Percentiles rank a stretch among this genome's conserved stretches.
Conservation (phyloP, 2,797 vertebrate species). For the Syngnathus rostellatus region DNA sequence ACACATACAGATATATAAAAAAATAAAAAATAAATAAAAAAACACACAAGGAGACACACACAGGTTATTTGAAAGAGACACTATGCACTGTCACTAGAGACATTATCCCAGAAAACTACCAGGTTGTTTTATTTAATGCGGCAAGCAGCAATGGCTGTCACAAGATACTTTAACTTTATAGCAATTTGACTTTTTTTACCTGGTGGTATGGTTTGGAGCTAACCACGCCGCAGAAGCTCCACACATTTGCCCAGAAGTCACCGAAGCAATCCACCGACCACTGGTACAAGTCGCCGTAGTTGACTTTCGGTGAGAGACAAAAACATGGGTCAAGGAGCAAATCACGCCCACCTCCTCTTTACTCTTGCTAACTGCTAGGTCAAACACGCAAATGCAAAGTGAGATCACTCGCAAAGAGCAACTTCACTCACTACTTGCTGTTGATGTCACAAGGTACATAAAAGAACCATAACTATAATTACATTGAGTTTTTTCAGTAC, state of each 20-base stretch:
- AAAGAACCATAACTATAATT: too few relatives aligned
- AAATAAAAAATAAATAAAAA: too few relatives aligned
- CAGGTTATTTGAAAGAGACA: not conserved
- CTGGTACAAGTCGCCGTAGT: conserved; percentile 85
- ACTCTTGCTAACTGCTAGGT: not conserved
- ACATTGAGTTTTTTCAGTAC: too few relatives aligned
- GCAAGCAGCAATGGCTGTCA: not conserved
- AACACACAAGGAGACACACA: too few relatives aligned
- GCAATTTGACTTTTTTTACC: conserved; percentile 53
- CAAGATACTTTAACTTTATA: too few relatives aligned
- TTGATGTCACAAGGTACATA: not conserved
- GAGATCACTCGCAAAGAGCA: too few relatives aligned
- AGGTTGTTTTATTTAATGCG: not conserved
- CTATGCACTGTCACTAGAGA: not conserved
- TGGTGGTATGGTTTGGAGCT: conserved; percentile 80
- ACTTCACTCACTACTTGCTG: not conserved
- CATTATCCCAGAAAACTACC: too few relatives aligned
- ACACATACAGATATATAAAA: too few relatives aligned
- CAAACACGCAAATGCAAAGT: too few relatives aligned
- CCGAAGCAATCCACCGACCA: conserved; percentile 86
- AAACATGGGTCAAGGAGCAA: not conserved
- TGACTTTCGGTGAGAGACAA: conserved; percentile 63
- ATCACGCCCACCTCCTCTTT: not conserved
- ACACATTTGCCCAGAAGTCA: conserved; percentile 90
- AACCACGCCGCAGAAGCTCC: conserved; percentile 82